Evolutionary conservation across 2,888 invertebrate species (phyloP).

Genomic region (Drosophila affinis): DNA sequence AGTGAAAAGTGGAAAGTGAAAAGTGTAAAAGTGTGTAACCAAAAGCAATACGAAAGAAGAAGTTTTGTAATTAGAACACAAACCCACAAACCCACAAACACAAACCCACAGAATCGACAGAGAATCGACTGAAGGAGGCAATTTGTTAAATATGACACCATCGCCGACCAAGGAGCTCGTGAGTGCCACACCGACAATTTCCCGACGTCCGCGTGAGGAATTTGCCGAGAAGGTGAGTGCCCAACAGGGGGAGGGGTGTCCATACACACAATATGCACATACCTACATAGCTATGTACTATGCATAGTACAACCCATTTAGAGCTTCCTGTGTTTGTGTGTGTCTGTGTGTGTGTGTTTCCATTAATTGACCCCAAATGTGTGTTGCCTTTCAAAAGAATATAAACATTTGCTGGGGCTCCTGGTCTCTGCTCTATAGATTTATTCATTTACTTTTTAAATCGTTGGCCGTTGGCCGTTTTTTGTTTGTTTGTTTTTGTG

Average conservation of each 20-base stretch:
- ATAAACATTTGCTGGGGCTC: conserved; percentile 26
- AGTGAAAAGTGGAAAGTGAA: conserved; percentile 22
- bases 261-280: neutral
- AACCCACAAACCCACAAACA: conserved; percentile 30
- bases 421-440: conserved; percentile 42
- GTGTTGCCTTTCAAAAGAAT: conserved; percentile 41
- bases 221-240: conserved; percentile 82
- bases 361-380: conserved; percentile 64
- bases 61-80: conserved; percentile 29
- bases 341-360: conserved; percentile 35
- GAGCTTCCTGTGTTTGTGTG: conserved; percentile 61
- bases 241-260: neutral
- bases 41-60: conserved; percentile 63
- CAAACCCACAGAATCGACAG: conserved; percentile 7
- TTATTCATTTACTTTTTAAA: conserved; percentile 54
- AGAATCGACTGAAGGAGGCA: conserved; percentile 14
- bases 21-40: conserved; percentile 44
- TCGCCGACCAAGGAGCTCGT: conserved; percentile 82
- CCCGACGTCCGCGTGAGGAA: conserved; percentile 82
- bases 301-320: neutral
- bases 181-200: conserved; percentile 74
- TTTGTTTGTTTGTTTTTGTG: conserved; percentile 53
- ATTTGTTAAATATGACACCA: conserved; percentile 66
- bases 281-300: too few species aligned
- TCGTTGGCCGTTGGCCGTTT: neutral